Evolutionary conservation across 2,888 invertebrate species (phyloP).

Genomic region (Nomada lathburiana): DNA sequence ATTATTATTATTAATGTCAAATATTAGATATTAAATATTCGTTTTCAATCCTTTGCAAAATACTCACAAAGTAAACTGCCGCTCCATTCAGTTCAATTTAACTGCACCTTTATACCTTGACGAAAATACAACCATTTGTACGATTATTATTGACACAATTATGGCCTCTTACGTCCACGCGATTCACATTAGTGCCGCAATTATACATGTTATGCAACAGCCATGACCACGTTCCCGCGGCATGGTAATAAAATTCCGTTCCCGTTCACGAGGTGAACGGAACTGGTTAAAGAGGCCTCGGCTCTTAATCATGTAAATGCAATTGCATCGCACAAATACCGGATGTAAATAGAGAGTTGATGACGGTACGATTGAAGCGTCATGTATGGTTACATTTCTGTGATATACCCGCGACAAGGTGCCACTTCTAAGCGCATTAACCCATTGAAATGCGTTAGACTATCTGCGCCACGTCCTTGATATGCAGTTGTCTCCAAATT

Average conservation of each 20-base stretch:
- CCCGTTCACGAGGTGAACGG: neutral
- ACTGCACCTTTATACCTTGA: neutral
- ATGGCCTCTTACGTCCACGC: neutral
- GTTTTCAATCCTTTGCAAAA: too few species aligned
- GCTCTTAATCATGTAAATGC: conserved; percentile 23
- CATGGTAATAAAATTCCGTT: conserved; percentile 28
- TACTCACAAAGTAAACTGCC: too few species aligned
- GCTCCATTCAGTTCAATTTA: neutral
- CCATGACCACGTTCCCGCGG: neutral
- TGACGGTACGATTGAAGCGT: conserved; percentile 3
- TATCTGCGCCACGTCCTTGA: neutral
- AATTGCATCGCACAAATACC: conserved; percentile 20
- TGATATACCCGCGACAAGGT: conserved; percentile 1
- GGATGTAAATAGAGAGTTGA: conserved; percentile 23
- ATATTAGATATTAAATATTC: too few species aligned
- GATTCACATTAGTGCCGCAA: neutral
- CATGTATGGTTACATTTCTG: neutral
- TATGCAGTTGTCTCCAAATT: conserved; percentile 6
- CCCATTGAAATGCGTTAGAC: neutral
- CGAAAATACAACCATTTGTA: neutral
- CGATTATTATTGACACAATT: neutral
- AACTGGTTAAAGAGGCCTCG: conserved; percentile 11
- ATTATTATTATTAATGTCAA: too few species aligned
- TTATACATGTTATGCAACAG: conserved; percentile 23
- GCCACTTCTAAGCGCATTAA: neutral